These are phyloP conservation scores for Azorinus chamasolen DNA, from an alignment of 2,888 invertebrate species.

Conservation along the genomic window DNA sequence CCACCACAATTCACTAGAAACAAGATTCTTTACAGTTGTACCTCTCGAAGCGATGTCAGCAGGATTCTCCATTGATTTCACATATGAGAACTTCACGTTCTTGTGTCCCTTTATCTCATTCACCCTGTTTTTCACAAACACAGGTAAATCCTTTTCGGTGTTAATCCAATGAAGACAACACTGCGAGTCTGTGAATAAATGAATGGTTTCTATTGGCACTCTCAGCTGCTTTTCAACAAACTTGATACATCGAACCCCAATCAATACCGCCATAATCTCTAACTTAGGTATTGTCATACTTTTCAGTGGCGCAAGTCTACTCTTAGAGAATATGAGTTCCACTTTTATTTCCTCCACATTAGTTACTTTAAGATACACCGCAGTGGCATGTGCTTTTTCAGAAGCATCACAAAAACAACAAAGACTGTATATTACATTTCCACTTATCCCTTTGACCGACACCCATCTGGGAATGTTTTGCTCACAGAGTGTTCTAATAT, in stretches of 20 bases:
- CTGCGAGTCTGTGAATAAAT: slow-evolving; percentile 12
- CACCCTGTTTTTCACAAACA: slow-evolving; percentile 22
- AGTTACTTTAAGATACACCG: slow-evolving; percentile 17
- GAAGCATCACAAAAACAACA: slow-evolving; percentile 41
- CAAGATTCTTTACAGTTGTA: too few species aligned
- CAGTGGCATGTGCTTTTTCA: slow-evolving; percentile 20
- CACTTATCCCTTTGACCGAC: too few species aligned
- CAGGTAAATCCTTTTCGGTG: background rate
- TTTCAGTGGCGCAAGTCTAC: slow-evolving; percentile 26
- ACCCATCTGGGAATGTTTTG: too few species aligned
- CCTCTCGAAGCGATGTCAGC: too few species aligned
- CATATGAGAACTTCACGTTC: too few species aligned
- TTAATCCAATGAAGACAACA: slow-evolving; percentile 19
- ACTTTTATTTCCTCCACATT: background rate
- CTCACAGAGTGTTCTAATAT: background rate
- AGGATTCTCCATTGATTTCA: too few species aligned
- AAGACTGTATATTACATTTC: background rate
- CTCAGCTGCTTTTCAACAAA: slow-evolving; percentile 18
- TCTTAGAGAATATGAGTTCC: slow-evolving; percentile 26
- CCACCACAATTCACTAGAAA: too few species aligned
- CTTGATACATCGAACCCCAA: slow-evolving; percentile 4
- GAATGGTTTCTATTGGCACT: background rate
- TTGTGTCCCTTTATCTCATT: slow-evolving; percentile 21
- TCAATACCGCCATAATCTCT: slow-evolving; percentile 17
- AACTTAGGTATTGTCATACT: slow-evolving; percentile 22